phyloP scores from a whole-genome alignment of 2,888 invertebrate genomes.

The Caenorhabditis angaria region DNA sequence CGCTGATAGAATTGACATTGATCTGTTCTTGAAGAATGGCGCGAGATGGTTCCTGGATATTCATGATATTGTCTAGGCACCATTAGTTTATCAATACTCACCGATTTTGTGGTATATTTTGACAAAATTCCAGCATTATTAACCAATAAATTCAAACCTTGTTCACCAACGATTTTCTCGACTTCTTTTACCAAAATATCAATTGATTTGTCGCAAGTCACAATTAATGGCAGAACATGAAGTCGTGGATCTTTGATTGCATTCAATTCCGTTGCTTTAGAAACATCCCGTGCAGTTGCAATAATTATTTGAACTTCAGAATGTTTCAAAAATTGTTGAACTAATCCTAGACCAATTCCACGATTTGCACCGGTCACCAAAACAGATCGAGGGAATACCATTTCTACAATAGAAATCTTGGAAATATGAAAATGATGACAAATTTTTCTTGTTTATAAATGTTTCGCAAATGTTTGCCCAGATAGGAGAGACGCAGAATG shows the following conservation, averaged over 20 bases:
- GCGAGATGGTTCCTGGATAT: not conserved
- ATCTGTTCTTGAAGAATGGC: not conserved
- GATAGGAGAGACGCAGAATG: too few relatives aligned
- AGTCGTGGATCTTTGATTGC: constrained; percentile 3
- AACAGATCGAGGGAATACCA: constrained; percentile 74
- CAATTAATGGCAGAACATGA: constrained; percentile 9
- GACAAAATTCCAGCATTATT: constrained; percentile 26
- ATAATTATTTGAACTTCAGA: constrained; percentile 80
- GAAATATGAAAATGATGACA: too few relatives aligned
- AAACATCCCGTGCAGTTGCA: constrained; percentile 83
- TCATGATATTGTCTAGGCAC: not conserved
- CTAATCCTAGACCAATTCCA: constrained; percentile 86
- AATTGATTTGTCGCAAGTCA: constrained; percentile 34
- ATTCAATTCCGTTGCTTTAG: constrained; percentile 73
- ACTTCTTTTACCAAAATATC: constrained; percentile 24
- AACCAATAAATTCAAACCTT: constrained; percentile 30
- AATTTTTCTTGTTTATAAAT: too few relatives aligned
- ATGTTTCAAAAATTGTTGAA: constrained; percentile 77
- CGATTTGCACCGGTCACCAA: constrained; percentile 90
- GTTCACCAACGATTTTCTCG: constrained; percentile 32
- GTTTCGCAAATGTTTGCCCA: too few relatives aligned
- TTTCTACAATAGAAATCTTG: too few relatives aligned
- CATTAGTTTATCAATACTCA: not conserved
- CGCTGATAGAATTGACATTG: not conserved
- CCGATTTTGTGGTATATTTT: constrained; percentile 15